Evolutionary conservation across 2,113 vertebrate species (phyloP), one percentile per base, ranked within the genome.

Genomic region (Rhagologus leucostigma): DNA sequence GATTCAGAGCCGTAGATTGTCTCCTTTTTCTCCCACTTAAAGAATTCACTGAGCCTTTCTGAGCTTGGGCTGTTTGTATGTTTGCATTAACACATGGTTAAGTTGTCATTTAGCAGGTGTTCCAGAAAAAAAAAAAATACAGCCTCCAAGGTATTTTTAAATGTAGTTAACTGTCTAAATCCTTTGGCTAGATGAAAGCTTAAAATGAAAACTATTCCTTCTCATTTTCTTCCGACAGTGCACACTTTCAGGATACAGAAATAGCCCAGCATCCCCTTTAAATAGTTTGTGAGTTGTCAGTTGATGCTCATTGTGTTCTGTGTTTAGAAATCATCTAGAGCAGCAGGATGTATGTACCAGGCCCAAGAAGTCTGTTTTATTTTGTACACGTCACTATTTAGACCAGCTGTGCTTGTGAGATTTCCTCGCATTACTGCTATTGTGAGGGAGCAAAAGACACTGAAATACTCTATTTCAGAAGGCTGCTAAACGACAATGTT

Each of bases 261-360:
- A 84, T 53, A 96, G 46, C 65, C 37, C 78, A 68, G 77, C 70
- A 82, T 76, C 84, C 35, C 53, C 84, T 79, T 65, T 71, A 86
- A 91, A 84, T 41, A 57, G 73, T 91, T 95, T 65, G 76, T 73
- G 84, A 84, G 89, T 68, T 89, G 91, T 64, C 94, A 84, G 81
- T 57, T 75, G 84, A 60, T 84, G 81, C 81, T 95, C 32, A 52
- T 56, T 91, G 74, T 60, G 80, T 44, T 80, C 83, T 64, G 65
- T 92, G 78, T 84, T 91, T 76, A 89, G 87, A 91, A 91, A 82
- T 44, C 65, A 68, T 55, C 73, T 64, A 27, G 65, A 94, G 69
- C 94, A 95, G 93, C 89, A 89, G 94, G 91, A 93, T 79, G 46
- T 50, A 62, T 22, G 77, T 53, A 52, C 53, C n/a, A 86, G 41